A percentile compares a stretch with the other conserved stretches of the same genome.
Evolutionary conservation across 2,797 vertebrate genomes (phyloP).

Genomic region (Ispidina picta): DNA sequence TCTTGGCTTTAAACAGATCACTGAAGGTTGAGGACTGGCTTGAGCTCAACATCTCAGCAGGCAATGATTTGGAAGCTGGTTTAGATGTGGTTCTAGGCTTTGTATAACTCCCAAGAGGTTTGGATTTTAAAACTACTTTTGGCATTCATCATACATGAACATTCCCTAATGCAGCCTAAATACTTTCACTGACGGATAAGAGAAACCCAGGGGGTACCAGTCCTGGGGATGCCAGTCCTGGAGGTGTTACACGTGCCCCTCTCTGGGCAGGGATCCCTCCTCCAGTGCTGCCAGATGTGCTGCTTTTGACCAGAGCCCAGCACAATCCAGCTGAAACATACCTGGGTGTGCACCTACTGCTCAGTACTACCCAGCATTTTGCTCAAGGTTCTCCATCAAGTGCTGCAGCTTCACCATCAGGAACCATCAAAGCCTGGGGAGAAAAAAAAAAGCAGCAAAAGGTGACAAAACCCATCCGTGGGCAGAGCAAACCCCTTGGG

Average conservation of each 20-base stretch:
- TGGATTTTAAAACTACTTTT: not conserved
- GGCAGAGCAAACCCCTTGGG: not conserved
- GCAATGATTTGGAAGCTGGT: not conserved
- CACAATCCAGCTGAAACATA: not conserved
- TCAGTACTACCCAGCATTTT: accelerated
- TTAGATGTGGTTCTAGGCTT: not conserved
- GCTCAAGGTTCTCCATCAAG: not conserved
- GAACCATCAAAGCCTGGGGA: not conserved
- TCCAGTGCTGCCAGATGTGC: accelerated
- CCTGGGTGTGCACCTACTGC: not conserved
- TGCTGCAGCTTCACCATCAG: not conserved
- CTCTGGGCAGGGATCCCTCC: not conserved
- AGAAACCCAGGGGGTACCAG: accelerated
- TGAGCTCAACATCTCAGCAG: not conserved
- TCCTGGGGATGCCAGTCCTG: not conserved
- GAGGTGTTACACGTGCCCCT: accelerated
- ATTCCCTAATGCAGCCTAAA: not conserved
- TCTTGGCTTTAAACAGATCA: not conserved
- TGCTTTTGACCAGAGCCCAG: not conserved
- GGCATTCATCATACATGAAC: not conserved
- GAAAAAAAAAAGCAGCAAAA: not conserved
- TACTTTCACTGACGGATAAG: accelerated
- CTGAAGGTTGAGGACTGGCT: not conserved
- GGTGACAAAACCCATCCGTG: accelerated
- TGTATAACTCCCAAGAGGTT: not conserved